phyloP scores from a whole-genome alignment of 2,888 invertebrate species.

The Thecocarcelia acutangulata region DNA sequence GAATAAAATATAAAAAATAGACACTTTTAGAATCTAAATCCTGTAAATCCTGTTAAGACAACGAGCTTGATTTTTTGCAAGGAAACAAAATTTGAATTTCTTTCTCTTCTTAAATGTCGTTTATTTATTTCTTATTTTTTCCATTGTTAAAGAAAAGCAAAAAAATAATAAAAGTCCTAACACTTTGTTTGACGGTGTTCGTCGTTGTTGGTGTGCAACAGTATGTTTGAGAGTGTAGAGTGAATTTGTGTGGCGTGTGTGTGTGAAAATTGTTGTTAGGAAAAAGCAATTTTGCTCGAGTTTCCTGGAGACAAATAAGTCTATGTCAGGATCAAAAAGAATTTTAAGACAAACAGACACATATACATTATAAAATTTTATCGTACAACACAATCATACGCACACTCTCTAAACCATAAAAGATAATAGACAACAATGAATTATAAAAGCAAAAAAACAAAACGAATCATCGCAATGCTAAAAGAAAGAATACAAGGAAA shows the following conservation, averaged over 20 bases:
- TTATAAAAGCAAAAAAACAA: constrained; percentile 69
- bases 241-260: constrained; percentile 20
- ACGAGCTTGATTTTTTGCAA: constrained; percentile 48
- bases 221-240: background rate
- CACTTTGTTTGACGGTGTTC: constrained; percentile 2
- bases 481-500: background rate
- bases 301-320: constrained; percentile 80
- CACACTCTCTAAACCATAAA: constrained; percentile 53
- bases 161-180: background rate
- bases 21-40: constrained; percentile 68
- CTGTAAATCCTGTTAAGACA: constrained; percentile 68
- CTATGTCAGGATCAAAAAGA: constrained; percentile 77
- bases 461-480: constrained; percentile 50
- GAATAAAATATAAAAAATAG: constrained; percentile 49
- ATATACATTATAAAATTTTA: constrained; percentile 9
- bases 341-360: constrained; percentile 67
- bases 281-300: constrained; percentile 78
- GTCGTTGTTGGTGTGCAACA: background rate
- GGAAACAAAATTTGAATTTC: constrained; percentile 52
- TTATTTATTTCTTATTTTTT: constrained; percentile 24
- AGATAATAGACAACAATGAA: constrained; percentile 74
- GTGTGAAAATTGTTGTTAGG: constrained; percentile 51
- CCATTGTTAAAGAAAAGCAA: constrained; percentile 1
- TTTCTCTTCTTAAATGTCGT: constrained; percentile 42
- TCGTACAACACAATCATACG: constrained; percentile 1